A percentile compares a stretch with the other conserved stretches of the same genome.
phyloP scores from a whole-genome alignment of 2,888 invertebrate species.

The Sphecodes monilicornis region DNA sequence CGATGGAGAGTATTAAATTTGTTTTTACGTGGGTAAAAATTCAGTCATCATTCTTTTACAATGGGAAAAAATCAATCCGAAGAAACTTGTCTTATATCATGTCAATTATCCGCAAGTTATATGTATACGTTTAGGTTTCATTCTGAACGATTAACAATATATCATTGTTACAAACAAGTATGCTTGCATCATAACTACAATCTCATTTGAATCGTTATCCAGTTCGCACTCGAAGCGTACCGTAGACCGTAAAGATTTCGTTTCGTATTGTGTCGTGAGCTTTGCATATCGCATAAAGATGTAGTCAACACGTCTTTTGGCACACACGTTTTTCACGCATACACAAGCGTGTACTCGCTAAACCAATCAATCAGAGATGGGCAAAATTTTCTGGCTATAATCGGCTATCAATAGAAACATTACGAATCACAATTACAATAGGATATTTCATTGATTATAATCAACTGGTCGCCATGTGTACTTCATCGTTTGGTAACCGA shows the following conservation, averaged over 20 bases:
- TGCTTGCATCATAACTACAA: neutral
- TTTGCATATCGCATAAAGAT: slow-evolving; percentile 14
- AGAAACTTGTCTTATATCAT: neutral
- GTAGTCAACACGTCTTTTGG: slow-evolving; percentile 57
- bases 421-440: neutral
- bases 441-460: too few species aligned
- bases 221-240: neutral
- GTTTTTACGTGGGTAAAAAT: neutral
- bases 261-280: slow-evolving; percentile 9
- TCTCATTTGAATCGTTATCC: neutral
- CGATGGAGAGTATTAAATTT: neutral
- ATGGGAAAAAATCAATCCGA: neutral
- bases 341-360: neutral
- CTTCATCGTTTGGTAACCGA: neutral
- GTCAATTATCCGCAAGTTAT: neutral
- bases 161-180: neutral
- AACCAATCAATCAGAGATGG: neutral
- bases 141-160: neutral
- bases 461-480: too few species aligned
- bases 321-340: slow-evolving; percentile 58
- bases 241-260: slow-evolving; percentile 12
- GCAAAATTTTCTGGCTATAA: neutral
- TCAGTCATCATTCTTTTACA: neutral
- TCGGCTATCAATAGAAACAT: neutral
- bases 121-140: neutral